Evolutionary conservation across 1,140 invertebrate species (phyloP).

Genomic region (Eulimnadia texana): DNA sequence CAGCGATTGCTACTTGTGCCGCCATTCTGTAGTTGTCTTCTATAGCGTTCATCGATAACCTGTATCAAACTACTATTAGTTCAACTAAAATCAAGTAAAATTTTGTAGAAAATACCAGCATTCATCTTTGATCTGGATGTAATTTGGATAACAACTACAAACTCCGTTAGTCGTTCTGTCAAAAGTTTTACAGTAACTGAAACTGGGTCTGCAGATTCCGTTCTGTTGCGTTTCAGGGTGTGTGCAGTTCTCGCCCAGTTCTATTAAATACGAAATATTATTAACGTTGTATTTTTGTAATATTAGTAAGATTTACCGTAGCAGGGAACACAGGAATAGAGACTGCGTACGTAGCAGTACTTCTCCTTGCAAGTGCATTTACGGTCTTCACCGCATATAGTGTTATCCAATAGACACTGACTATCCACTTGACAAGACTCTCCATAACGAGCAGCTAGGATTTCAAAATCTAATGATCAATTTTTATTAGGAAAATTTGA

Average conservation of each 20-base stretch:
- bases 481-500: too few relatives aligned
- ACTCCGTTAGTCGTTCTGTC: not conserved
- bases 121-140: not conserved
- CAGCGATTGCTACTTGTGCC: slow-evolving; percentile 2
- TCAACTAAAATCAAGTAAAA: too few relatives aligned
- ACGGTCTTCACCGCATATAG: not conserved
- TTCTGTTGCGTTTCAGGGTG: not conserved
- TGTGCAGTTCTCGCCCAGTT: not conserved
- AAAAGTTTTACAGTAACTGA: not conserved
- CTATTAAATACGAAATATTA: not conserved
- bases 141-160: not conserved
- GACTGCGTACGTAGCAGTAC: not conserved
- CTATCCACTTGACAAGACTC: too few relatives aligned
- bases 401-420: too few relatives aligned
- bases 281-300: not conserved
- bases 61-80: too few relatives aligned
- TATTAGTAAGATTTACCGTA: not conserved
- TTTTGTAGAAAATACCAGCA: not conserved
- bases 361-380: not conserved
- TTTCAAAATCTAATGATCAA: too few relatives aligned
- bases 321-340: not conserved
- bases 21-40: slow-evolving; percentile 4
- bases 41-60: not conserved
- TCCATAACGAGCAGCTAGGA: too few relatives aligned
- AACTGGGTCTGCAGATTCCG: not conserved